These are phyloP conservation scores for Porites cylindrica DNA, from an alignment of 92 coral and sea anemone genomes.

Conservation along the genomic window DNA sequence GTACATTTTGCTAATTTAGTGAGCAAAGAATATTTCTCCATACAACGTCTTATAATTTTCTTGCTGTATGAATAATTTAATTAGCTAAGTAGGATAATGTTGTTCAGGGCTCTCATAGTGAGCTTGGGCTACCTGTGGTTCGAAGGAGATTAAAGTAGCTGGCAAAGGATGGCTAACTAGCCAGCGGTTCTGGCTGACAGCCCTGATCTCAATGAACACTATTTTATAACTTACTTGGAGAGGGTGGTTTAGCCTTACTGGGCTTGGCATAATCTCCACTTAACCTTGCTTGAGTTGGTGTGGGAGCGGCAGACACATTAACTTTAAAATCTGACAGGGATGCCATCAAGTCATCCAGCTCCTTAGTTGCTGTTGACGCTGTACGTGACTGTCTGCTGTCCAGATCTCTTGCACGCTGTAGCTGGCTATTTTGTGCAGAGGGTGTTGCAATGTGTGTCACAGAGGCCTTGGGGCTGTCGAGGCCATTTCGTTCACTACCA, in stretches of 20 bases:
- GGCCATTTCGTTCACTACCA: conserved; percentile 52
- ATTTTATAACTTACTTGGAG: conserved; percentile 38
- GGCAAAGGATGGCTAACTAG: too few species aligned
- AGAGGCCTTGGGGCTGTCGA: conserved; percentile 46
- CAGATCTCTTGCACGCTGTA: conserved; percentile 57
- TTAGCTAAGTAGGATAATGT: too few species aligned
- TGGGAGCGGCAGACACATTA: conserved; percentile 86
- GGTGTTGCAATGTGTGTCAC: conserved; percentile 62
- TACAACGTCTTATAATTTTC: too few species aligned
- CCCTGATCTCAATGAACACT: not conserved
- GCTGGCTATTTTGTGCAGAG: conserved; percentile 57
- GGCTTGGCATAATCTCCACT: conserved; percentile 99
- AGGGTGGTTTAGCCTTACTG: conserved; percentile 70
- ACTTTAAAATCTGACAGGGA: conserved; percentile 98
- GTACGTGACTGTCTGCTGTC: conserved; percentile 77
- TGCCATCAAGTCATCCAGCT: conserved; percentile 98
- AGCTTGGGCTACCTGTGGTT: too few species aligned
- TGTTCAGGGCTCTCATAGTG: too few species aligned
- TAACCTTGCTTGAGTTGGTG: conserved; percentile 79
- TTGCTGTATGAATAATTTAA: too few species aligned
- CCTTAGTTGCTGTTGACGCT: conserved; percentile 98
- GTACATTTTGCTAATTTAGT: too few species aligned
- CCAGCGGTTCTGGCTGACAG: too few species aligned
- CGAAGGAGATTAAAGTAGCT: too few species aligned
- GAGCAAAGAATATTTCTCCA: too few species aligned